Evolutionary conservation across 2,888 invertebrate species (phyloP).

Genomic region (Drepanosiphum platanoidis): DNA sequence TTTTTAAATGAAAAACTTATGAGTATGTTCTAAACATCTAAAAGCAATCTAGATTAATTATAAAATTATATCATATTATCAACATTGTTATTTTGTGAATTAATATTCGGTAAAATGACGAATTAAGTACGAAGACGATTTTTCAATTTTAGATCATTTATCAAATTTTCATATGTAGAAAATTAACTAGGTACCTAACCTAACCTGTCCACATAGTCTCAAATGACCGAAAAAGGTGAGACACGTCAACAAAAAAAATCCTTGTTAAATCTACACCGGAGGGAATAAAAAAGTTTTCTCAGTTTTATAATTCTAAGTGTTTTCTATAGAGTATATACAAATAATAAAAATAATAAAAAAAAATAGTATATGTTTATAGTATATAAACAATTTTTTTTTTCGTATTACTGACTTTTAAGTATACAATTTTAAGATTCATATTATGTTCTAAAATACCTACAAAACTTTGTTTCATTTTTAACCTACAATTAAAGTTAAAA

Average conservation of each 20-base stretch:
- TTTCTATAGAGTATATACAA: not conserved
- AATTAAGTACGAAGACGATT: conserved; percentile 45
- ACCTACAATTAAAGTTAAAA: too few species aligned
- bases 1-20: too few species aligned
- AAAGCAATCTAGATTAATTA: too few species aligned
- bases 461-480: too few species aligned
- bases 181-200: too few species aligned
- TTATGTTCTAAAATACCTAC: too few species aligned
- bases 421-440: too few species aligned
- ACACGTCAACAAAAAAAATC: conserved; percentile 36
- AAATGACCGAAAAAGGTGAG: conserved; percentile 46
- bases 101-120: conserved; percentile 6
- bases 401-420: not conserved
- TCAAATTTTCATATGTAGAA: conserved; percentile 24
- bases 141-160: conserved; percentile 56
- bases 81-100: not conserved
- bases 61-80: not conserved
- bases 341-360: not conserved
- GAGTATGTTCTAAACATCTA: too few species aligned
- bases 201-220: conserved; percentile 52
- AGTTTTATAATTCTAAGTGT: conserved; percentile 32
- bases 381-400: not conserved
- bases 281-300: conserved; percentile 48
- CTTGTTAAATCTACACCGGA: conserved; percentile 54
- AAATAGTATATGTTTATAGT: not conserved